Percentiles rank a stretch among this genome's conserved stretches.
phyloP scores from a whole-genome alignment of 2,797 vertebrate species.

The Telmatherina bonti region DNA sequence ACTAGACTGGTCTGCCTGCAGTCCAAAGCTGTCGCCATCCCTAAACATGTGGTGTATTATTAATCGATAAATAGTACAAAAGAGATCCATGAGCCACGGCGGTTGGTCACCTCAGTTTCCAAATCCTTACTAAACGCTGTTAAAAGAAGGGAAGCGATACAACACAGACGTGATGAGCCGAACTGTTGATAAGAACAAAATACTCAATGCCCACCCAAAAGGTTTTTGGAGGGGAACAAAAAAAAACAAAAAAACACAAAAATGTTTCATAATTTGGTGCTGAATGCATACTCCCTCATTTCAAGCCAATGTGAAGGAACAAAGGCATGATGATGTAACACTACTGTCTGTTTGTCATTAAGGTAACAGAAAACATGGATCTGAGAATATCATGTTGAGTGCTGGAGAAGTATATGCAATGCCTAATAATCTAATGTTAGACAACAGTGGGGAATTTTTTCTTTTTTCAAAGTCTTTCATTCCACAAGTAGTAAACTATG shows the following conservation, averaged over 20 bases:
- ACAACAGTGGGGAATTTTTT: slow-evolving; percentile 13
- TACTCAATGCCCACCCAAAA: neutral
- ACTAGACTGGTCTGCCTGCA: neutral
- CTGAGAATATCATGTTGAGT: neutral
- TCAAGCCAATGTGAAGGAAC: neutral
- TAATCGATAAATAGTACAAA: neutral
- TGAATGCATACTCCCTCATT: neutral
- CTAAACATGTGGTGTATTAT: neutral
- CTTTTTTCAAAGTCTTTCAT: slow-evolving; percentile 30
- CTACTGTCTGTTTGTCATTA: too few relatives aligned
- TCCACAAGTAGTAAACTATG: slow-evolving; percentile 20
- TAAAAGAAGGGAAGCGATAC: neutral
- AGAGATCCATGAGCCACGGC: neutral
- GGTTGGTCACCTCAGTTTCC: neutral
- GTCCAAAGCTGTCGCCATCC: neutral
- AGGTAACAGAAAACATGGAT: neutral
- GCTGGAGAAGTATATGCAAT: slow-evolving; percentile 3
- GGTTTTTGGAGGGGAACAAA: neutral
- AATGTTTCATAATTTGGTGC: too few relatives aligned
- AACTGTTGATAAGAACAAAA: neutral
- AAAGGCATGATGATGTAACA: too few relatives aligned
- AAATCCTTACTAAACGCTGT: neutral
- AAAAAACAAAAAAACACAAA: neutral
- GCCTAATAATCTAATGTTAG: slow-evolving; percentile 12
- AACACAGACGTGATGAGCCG: neutral